Base-by-base conservation (phyloP, 1,140 invertebrate species). In the Mylabris phalerata region DNA sequence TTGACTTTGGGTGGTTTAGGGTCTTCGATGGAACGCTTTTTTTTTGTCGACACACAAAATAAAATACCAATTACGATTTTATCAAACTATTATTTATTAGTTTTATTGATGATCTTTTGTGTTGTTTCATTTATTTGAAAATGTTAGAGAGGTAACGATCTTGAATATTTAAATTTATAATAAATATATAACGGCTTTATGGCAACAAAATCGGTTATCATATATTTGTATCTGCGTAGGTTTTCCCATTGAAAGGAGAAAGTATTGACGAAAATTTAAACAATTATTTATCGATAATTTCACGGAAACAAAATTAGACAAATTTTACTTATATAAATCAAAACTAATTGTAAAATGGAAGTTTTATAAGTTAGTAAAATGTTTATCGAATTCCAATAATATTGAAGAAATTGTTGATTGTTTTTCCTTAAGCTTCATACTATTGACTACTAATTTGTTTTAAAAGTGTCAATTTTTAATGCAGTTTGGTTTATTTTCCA, bases 1-100 rank as follows among this genome's bases (percentile, higher is more conserved):
- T 54, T 54, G 51, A 54, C 51, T 54, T 54, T 59, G 57, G 57
- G 57, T 59, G 50, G 57, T 59, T 59, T 59, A 51, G 32, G 40
- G 45, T 56, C 45, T 48, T 47, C 27, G 11, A 56, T 56, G 40
- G 32, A 32, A 5, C 7, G 7, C 7, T 32, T 32, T 48, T 56
- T 55, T 45, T 46, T 45, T 13, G 19, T 27, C 51, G 32, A 27
- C 39, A 54, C 47, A 48, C 51, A 54, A 54, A 42, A 45, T 54
- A 54, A 54, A 54, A 54, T 54, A 45, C 51, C 51, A 54, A 54
- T 54, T 54, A 54, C 51, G 51, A 54, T 54, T 54, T 54, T 54
- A 54, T 54, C 51, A 45, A 54, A 24, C 42, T 45, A 54, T 54
- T 54, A 54, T 54, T 54, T 54, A 54, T 54, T 54, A 42, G 11